Conservation (phyloP, 2,888 invertebrate genomes). For the Steinernema hermaphroditum region DNA sequence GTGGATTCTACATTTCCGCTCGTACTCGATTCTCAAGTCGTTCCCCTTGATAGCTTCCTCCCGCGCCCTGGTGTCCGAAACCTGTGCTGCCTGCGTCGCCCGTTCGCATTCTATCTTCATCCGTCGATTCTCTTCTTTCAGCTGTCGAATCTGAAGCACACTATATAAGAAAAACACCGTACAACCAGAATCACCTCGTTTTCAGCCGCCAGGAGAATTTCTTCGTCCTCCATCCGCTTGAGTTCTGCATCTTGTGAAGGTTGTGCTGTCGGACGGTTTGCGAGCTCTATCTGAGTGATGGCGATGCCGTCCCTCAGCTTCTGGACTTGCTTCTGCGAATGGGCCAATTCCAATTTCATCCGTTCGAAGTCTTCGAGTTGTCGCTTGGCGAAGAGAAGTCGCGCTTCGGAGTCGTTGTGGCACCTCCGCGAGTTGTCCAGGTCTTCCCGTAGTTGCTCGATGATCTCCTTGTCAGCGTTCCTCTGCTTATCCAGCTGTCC, state of each 20-base stretch:
- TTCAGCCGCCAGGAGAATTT: not conserved
- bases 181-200: not conserved
- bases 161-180: not conserved
- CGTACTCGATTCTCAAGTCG: not conserved
- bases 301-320: conserved; percentile 6
- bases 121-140: not conserved
- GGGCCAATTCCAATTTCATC: not conserved
- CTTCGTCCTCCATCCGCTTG: not conserved
- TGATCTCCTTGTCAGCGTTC: conserved; percentile 25
- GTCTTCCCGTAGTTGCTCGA: conserved; percentile 24
- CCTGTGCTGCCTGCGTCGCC: conserved; percentile 33
- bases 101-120: conserved; percentile 27
- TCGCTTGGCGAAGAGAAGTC: conserved; percentile 14
- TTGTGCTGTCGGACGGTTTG: too few relatives aligned
- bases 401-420: conserved; percentile 19
- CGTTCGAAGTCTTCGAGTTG: conserved; percentile 24
- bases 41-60: conserved; percentile 27
- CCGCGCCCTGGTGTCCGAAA: conserved; percentile 15
- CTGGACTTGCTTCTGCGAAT: conserved; percentile 10
- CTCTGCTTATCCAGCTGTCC: conserved; percentile 9
- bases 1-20: conserved; percentile 16
- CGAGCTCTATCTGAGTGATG: not conserved
- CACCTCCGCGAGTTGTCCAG: not conserved
- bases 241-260: not conserved
- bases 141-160: not conserved